phyloP scores from a whole-genome alignment of 2,113 vertebrate genomes.

The Dasyurus viverrinus region DNA sequence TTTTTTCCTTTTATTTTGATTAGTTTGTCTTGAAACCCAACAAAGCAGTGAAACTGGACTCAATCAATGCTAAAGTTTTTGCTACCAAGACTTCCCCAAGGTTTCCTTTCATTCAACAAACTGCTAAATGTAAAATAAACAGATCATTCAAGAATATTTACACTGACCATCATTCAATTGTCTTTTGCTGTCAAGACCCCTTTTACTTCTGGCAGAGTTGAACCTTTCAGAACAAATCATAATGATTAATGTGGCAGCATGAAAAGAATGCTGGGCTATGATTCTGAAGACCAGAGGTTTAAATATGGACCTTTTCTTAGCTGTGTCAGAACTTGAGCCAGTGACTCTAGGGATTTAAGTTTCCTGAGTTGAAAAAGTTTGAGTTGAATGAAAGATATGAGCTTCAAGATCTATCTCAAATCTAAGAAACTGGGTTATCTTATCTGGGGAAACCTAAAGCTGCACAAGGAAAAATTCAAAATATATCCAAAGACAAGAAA shows the following conservation, averaged over 20 bases:
- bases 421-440: not conserved
- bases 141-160: not conserved
- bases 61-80: not conserved
- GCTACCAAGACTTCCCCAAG: not conserved
- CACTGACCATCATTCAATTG: not conserved
- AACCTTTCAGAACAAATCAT: not conserved
- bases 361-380: not conserved
- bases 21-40: not conserved
- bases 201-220: not conserved
- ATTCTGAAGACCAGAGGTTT: not conserved
- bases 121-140: not conserved
- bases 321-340: not conserved
- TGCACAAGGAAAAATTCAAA: not conserved
- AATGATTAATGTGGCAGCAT: not conserved
- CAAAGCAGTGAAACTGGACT: not conserved
- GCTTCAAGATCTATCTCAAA: not conserved
- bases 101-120: not conserved
- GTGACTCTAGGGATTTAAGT: not conserved
- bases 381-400: not conserved
- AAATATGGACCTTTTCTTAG: not conserved
- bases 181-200: not conserved
- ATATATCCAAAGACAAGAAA: not conserved
- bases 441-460: not conserved
- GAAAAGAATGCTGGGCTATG: not conserved
- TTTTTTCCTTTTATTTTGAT: not conserved